Evolutionary conservation across 2,888 invertebrate species (phyloP), one percentile per base, ranked within the genome.

Genomic region (Copidosoma aretas): DNA sequence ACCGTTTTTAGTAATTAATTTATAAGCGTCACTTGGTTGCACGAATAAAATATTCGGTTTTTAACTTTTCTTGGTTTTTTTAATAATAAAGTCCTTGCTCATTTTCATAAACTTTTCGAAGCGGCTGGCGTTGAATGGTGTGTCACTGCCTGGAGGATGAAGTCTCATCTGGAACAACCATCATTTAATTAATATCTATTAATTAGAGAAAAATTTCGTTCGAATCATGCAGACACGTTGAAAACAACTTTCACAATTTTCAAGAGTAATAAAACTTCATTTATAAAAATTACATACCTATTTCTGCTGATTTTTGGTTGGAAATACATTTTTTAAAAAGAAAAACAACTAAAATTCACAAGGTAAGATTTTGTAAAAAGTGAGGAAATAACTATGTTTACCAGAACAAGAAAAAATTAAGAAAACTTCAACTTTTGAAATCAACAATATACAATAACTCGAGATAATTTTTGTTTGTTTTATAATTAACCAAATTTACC

Each of bases 121-220:
- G 65, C 86, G 83, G 53, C 84, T 81, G 56, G 86, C 87, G 73
- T 88, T 86, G 76, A 84, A 88, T 1, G 88, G 86, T 53, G 84
- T 83, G 62, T 89, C 88, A 74, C 88, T 88, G 76, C 90, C 90
- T 19, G 91, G 90, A 32, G 91, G 90, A 82, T 89, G 87, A 76
- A 88, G 86, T 76, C 90, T 85, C 89, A 89, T 90, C 91, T 91
- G 85, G 75, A 85, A 82, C 80, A 78, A 69, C 43, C 71, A n/a
- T n/a, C n/a, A n/a, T n/a, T n/a, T 75, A 66, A 43, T 25, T 52
- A 52, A 15, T 41, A 8, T 46, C 43, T 46, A 46, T 46, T 46
- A 46, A 46, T 46, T 46, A 46, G 3, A 32, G 32, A 32, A 8
- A 32, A 32, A 32, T 3, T 32, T 32, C 8, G n/a, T 32, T 32